Conservation (phyloP, 1,140 invertebrate genomes). For the Nymphalis io region DNA sequence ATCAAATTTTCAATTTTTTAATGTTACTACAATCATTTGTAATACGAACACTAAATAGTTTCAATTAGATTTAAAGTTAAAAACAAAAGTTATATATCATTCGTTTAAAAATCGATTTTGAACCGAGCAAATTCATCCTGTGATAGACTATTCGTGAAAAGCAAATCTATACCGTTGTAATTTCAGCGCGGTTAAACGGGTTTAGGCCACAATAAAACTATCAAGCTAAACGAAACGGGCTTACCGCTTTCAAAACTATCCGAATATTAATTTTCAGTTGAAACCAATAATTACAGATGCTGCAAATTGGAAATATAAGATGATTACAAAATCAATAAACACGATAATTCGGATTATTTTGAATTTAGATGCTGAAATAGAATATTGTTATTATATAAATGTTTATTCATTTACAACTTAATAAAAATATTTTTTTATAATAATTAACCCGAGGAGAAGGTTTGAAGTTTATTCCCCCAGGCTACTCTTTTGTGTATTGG, state of each 20-base stretch:
- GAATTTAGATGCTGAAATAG: no score
- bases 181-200: constrained; percentile 31
- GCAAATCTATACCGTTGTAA: constrained; percentile 29
- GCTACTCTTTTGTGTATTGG: no score
- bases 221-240: constrained; percentile 20
- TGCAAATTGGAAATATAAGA: neutral
- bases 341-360: neutral
- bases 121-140: constrained; percentile 18
- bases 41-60: no score
- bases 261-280: constrained; percentile 13
- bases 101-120: constrained; percentile 23
- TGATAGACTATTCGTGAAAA: constrained; percentile 18
- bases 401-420: no score
- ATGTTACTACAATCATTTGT: no score
- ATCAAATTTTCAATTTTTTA: no score
- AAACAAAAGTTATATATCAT: constrained; percentile 4
- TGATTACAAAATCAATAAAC: neutral
- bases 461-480: no score
- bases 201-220: constrained; percentile 29
- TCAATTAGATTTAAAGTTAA: neutral
- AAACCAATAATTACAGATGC: constrained; percentile 12
- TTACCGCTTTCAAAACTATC: constrained; percentile 16
- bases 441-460: no score
- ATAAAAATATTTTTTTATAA: no score
- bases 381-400: no score